phyloP scores from a whole-genome alignment of 2,113 vertebrate species.

The Stomatorhinus ivindoensis region DNA sequence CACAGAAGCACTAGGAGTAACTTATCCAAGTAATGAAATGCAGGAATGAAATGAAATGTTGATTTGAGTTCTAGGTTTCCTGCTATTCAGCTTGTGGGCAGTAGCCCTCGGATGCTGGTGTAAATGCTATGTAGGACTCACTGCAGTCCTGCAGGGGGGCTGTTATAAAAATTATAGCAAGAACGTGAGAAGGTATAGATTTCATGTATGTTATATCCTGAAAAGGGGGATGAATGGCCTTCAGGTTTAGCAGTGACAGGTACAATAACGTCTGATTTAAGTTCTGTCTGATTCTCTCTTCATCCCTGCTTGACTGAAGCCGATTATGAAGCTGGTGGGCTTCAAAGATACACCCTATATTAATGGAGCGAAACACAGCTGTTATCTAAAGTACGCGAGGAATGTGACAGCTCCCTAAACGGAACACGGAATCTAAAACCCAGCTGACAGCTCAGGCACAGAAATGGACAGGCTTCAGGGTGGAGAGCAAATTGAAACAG shows the following conservation, averaged over 20 bases:
- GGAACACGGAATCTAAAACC: background rate
- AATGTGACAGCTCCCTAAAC: background rate
- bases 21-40: background rate
- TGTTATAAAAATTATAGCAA: background rate
- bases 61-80: background rate
- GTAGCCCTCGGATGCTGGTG: background rate
- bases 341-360: background rate
- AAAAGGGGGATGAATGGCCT: background rate
- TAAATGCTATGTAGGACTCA: background rate
- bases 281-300: background rate
- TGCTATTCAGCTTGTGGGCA: background rate
- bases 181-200: background rate
- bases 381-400: background rate
- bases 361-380: background rate
- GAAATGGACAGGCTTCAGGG: background rate
- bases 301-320: background rate
- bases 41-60: background rate
- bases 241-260: background rate
- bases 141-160: background rate
- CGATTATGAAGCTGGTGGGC: background rate
- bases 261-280: background rate
- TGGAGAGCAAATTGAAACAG: background rate
- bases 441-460: background rate
- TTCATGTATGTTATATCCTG: background rate
- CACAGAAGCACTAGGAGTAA: background rate